These are phyloP conservation scores for Arvicanthis niloticus DNA, from an alignment of 2,113 vertebrate species.

Conservation along the genomic window DNA sequence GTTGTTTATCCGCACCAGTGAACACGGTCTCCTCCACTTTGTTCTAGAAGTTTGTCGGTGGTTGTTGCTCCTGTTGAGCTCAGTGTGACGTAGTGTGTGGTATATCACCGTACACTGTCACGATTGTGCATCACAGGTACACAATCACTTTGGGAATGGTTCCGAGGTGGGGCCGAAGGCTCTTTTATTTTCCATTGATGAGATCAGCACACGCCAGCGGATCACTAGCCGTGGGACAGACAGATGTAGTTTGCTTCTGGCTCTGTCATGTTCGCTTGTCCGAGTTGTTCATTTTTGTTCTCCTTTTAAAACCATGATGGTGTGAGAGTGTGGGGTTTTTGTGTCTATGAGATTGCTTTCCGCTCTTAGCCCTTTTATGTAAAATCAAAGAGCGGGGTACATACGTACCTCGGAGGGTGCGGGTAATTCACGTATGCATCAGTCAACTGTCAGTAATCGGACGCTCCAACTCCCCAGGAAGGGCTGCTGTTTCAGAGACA, in stretches of 20 bases:
- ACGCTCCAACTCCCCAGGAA: too few relatives aligned
- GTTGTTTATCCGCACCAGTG: background rate
- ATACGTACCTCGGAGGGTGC: fast-evolving
- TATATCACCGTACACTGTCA: too few relatives aligned
- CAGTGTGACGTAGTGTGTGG: background rate
- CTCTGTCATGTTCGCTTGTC: background rate
- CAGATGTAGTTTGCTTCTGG: background rate
- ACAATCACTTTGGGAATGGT: background rate
- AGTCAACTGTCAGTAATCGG: background rate
- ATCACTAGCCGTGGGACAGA: fast-evolving
- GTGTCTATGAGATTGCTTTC: background rate
- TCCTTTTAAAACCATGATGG: background rate
- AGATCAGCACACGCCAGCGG: background rate
- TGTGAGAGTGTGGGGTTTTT: background rate
- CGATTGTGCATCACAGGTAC: too few relatives aligned
- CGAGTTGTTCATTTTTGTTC: background rate
- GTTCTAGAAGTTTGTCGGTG: background rate
- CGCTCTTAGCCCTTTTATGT: background rate
- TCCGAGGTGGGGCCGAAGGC: background rate
- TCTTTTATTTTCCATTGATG: background rate
- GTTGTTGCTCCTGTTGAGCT: background rate
- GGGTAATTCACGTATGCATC: background rate
- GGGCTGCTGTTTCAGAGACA: background rate
- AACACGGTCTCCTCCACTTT: background rate
- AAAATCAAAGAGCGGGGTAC: background rate